phyloP scores from a whole-genome alignment of 1,140 invertebrate genomes.

The Temnothorax longispinosus region DNA sequence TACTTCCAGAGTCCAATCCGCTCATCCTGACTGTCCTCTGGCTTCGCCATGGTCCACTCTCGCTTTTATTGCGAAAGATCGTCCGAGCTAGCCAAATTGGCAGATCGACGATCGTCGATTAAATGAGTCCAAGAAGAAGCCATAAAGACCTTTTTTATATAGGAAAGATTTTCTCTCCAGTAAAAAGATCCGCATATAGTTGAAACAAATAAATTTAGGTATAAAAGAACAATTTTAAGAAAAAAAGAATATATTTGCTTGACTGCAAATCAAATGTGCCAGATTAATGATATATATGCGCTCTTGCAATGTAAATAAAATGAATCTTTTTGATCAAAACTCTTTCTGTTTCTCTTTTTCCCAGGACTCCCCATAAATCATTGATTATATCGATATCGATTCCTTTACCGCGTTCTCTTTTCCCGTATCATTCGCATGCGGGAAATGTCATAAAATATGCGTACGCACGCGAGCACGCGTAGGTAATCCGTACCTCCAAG shows the following conservation, averaged over 20 bases:
- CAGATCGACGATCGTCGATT: not conserved
- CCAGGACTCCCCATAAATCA: not conserved
- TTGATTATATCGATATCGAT: slow-evolving; percentile 14
- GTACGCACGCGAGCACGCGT: slow-evolving; percentile 70
- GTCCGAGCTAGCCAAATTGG: not conserved
- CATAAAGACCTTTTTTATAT: not conserved
- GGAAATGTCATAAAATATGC: slow-evolving; percentile 66
- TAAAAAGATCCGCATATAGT: not conserved
- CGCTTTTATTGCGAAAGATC: slow-evolving; percentile 27
- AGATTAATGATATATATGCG: not conserved
- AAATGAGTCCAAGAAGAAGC: not conserved
- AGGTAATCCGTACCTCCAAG: slow-evolving; percentile 70
- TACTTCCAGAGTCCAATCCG: slow-evolving; percentile 78
- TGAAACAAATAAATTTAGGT: not conserved
- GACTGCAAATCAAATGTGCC: not conserved
- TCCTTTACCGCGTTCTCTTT: not conserved
- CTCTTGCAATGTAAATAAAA: not conserved
- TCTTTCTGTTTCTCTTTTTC: not conserved
- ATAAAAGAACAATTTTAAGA: not conserved
- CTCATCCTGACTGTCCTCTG: slow-evolving; percentile 72
- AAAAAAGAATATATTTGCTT: not conserved
- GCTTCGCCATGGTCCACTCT: slow-evolving; percentile 38
- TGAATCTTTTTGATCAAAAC: not conserved
- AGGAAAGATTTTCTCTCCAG: not conserved
- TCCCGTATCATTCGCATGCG: not conserved